phyloP scores from a whole-genome alignment of 1,140 invertebrate species.

The Papilio glaucus region DNA sequence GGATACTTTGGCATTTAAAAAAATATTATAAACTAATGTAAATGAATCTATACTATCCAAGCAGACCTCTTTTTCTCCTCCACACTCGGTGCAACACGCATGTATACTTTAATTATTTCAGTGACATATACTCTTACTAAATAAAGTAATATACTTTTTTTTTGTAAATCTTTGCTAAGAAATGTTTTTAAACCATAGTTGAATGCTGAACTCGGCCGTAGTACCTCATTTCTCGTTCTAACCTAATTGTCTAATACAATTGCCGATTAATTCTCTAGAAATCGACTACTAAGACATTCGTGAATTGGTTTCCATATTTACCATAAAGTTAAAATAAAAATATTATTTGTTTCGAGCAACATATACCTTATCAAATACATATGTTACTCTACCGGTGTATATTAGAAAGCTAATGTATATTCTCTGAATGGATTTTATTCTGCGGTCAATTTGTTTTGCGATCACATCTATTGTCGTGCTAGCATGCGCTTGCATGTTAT shows the following conservation, averaged over 20 bases:
- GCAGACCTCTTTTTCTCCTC: too few relatives aligned
- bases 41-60: too few relatives aligned
- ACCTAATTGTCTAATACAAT: background rate
- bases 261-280: background rate
- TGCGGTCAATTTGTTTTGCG: constrained; percentile 46
- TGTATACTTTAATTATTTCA: too few relatives aligned
- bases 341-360: background rate
- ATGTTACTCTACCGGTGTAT: constrained; percentile 11
- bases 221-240: too few relatives aligned
- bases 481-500: constrained; percentile 64
- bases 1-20: too few relatives aligned
- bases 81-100: too few relatives aligned
- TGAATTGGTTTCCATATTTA: background rate
- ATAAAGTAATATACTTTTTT: too few relatives aligned
- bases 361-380: background rate
- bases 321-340: background rate
- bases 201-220: too few relatives aligned
- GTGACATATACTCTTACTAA: too few relatives aligned
- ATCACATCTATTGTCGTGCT: constrained; percentile 55
- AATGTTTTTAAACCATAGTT: too few relatives aligned
- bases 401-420: constrained; percentile 54
- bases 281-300: background rate
- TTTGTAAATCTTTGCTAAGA: too few relatives aligned
- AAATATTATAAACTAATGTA: too few relatives aligned
- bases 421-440: constrained; percentile 55